Conservation (phyloP, 2,888 invertebrate genomes). For the Tenodera sinensis region DNA sequence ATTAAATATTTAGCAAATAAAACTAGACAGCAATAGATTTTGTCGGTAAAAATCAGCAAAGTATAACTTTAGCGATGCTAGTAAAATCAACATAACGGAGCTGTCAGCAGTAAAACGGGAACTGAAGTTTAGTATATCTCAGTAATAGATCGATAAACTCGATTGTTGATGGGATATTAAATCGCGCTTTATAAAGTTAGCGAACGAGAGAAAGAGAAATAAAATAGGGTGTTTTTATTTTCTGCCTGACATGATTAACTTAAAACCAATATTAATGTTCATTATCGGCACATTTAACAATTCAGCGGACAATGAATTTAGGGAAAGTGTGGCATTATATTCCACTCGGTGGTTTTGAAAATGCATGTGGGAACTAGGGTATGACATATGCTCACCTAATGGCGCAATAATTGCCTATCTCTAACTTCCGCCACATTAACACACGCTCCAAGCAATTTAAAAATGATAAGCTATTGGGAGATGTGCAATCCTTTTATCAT, state of each 20-base stretch:
- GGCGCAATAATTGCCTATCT: neutral
- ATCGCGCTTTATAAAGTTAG: no score
- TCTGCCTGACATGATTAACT: neutral
- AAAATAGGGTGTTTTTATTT: neutral
- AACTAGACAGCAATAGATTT: no score
- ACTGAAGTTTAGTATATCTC: no score
- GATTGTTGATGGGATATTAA: no score
- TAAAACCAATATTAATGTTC: neutral
- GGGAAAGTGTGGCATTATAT: neutral
- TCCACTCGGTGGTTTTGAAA: neutral
- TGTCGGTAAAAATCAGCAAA: no score
- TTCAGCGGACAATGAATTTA: neutral
- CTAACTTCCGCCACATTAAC: neutral
- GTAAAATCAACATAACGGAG: no score
- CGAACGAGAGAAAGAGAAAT: no score
- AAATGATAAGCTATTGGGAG: neutral
- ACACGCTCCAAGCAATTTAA: neutral
- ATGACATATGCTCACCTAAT: neutral
- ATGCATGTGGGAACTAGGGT: neutral
- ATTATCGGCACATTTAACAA: neutral
- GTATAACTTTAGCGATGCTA: no score
- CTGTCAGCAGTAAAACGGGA: no score
- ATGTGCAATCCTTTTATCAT: neutral
- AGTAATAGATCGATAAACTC: no score
- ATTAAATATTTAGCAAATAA: no score